A percentile compares a stretch with the other conserved stretches of the same genome.
Evolutionary conservation across 2,888 invertebrate species (phyloP).

Genomic region (Nephrotoma flavescens): DNA sequence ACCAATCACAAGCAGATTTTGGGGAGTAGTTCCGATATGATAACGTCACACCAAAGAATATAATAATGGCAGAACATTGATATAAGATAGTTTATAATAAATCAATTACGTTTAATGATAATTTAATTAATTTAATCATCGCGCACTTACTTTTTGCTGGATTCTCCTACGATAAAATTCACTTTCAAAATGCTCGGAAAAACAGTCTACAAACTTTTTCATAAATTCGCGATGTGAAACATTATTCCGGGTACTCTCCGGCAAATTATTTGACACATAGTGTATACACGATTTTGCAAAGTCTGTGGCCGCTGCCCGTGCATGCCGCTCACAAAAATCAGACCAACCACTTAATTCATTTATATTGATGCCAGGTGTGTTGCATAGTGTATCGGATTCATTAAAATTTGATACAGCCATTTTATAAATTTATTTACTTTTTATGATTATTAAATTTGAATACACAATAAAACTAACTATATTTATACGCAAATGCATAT

Average conservation of each 20-base stretch:
- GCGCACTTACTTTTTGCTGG: constrained; percentile 30
- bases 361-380: background rate
- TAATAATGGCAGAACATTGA: too few species aligned
- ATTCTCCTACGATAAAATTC: constrained; percentile 49
- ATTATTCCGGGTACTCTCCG: constrained; percentile 47
- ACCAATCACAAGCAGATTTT: too few species aligned
- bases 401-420: constrained; percentile 3
- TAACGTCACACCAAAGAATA: too few species aligned
- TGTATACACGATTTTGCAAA: constrained; percentile 77
- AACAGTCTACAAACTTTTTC: constrained; percentile 68
- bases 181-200: constrained; percentile 70
- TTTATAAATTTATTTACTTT: background rate
- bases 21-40: too few species aligned
- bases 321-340: constrained; percentile 79
- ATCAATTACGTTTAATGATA: too few species aligned
- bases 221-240: constrained; percentile 66
- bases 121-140: too few species aligned
- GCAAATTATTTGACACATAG: constrained; percentile 54
- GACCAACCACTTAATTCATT: constrained; percentile 43
- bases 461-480: background rate
- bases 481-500: background rate
- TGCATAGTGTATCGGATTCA: background rate
- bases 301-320: constrained; percentile 68
- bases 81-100: too few species aligned
- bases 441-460: background rate